Conservation (phyloP, 2,888 invertebrate species). For the Eristalis intricaria region DNA sequence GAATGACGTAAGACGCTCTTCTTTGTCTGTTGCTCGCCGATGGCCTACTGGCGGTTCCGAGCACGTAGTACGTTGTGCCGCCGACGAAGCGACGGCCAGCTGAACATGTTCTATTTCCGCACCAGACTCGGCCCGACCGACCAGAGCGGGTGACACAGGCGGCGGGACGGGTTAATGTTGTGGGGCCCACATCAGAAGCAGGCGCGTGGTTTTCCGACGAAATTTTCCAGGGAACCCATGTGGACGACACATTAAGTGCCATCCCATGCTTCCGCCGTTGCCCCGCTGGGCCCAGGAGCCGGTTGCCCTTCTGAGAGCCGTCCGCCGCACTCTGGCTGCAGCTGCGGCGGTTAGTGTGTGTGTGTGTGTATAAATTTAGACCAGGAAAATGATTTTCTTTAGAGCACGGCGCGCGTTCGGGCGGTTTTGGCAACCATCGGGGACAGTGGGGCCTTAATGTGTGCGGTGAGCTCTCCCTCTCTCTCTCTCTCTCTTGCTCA, state of each 20-base stretch:
- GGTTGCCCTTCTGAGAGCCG: not conserved
- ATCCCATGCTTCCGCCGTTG: too few species aligned
- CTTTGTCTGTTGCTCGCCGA: slow-evolving; percentile 59
- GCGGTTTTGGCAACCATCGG: slow-evolving; percentile 49
- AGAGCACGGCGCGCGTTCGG: slow-evolving; percentile 3
- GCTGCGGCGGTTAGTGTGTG: slow-evolving; percentile 10
- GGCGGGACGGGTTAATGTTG: not conserved
- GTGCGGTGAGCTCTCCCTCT: too few species aligned
- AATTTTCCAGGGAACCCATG: slow-evolving; percentile 34
- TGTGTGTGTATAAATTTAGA: slow-evolving; percentile 54
- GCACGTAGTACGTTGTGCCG: slow-evolving; percentile 5
- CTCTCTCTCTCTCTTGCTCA: too few species aligned
- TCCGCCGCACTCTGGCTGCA: not conserved
- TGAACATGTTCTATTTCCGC: slow-evolving; percentile 67
- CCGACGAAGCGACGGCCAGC: slow-evolving; percentile 38
- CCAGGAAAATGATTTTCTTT: slow-evolving; percentile 14
- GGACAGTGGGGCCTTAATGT: not conserved
- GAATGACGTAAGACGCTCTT: slow-evolving; percentile 59
- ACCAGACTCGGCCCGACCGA: not conserved
- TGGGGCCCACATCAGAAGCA: not conserved
- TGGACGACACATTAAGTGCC: not conserved
- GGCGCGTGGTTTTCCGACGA: slow-evolving; percentile 27
- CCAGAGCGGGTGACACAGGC: not conserved
- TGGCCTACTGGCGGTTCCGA: slow-evolving; percentile 54
- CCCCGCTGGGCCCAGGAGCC: not conserved